Evolutionary conservation across 1,140 invertebrate species (phyloP), one percentile per base, ranked within the genome.

Genomic region (Eurosta solidaginis): DNA sequence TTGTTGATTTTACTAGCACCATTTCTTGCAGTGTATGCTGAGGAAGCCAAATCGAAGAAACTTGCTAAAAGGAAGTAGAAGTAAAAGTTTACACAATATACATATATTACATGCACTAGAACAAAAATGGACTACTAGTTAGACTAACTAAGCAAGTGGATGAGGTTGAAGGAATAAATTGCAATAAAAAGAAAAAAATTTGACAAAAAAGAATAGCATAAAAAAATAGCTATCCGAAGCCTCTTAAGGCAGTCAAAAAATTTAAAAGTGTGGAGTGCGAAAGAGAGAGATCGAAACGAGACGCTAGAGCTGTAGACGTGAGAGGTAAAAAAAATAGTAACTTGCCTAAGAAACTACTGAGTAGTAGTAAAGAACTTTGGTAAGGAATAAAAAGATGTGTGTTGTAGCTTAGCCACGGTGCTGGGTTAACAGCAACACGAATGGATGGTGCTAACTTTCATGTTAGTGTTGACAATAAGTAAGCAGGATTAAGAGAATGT

Each of bases 21-120:
- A n/a, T n/a, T n/a, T n/a, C n/a, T n/a, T n/a, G n/a, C n/a, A n/a
- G n/a, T n/a, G n/a, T n/a, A 40, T 68, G 59, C 36, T n/a, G 33
- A 12, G 59, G 36, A 68, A 68, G 59, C 33, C 59, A 68, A 68
- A 68, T 40, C n/a, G n/a, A n/a, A 42, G 59, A 68, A 40, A 68
- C 33, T 68, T 68, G n/a, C 17, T 17, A 40, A 68, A 68, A 20
- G n/a, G n/a, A n/a, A n/a, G n/a, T n/a, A n/a, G n/a, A n/a, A n/a
- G 59, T 33, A 68, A 40, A 68, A 40, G 33, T 68, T 68, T 68
- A 68, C 27, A 63, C 50, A n/a, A 25, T n/a, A n/a, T n/a, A n/a
- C n/a, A n/a, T n/a, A n/a, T n/a, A n/a, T n/a, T n/a, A n/a, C n/a
- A n/a, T n/a, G n/a, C n/a, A n/a, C n/a, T n/a, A n/a, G n/a, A n/a